These are phyloP conservation scores for Zeuzera pyrina DNA, from an alignment of 2,888 invertebrate species.

Conservation along the genomic window DNA sequence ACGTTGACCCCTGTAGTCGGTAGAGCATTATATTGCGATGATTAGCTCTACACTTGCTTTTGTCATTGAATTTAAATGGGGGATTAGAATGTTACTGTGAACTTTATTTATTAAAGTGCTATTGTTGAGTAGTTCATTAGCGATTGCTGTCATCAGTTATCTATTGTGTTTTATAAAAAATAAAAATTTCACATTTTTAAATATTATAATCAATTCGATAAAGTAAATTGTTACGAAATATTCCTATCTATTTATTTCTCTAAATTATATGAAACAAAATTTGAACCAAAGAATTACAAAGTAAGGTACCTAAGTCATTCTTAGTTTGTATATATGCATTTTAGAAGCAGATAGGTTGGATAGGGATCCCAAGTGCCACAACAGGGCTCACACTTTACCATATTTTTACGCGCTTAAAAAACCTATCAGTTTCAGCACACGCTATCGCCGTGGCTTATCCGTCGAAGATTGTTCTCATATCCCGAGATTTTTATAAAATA, in stretches of 20 bases:
- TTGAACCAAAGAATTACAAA: too few relatives aligned
- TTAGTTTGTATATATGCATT: too few relatives aligned
- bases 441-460: slow-evolving; percentile 41
- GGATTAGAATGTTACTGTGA: slow-evolving; percentile 60
- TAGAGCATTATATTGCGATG: slow-evolving; percentile 71
- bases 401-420: too few relatives aligned
- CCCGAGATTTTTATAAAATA: slow-evolving; percentile 71
- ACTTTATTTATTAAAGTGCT: slow-evolving; percentile 65
- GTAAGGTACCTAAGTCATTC: too few relatives aligned
- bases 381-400: too few relatives aligned
- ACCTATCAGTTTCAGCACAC: slow-evolving; percentile 16
- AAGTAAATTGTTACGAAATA: too few relatives aligned
- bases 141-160: slow-evolving; percentile 42
- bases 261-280: too few relatives aligned
- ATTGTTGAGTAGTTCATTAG: slow-evolving; percentile 64
- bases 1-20: slow-evolving; percentile 42
- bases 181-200: too few relatives aligned
- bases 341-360: too few relatives aligned
- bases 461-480: slow-evolving; percentile 66
- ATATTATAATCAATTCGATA: too few relatives aligned
- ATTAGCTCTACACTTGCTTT: slow-evolving; percentile 66
- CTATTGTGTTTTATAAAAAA: slow-evolving; percentile 27
- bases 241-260: too few relatives aligned
- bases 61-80: slow-evolving; percentile 71
- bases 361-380: too few relatives aligned